Evolutionary conservation across 92 coral and sea anemone species (phyloP).

Genomic region (Siderastrea siderea): DNA sequence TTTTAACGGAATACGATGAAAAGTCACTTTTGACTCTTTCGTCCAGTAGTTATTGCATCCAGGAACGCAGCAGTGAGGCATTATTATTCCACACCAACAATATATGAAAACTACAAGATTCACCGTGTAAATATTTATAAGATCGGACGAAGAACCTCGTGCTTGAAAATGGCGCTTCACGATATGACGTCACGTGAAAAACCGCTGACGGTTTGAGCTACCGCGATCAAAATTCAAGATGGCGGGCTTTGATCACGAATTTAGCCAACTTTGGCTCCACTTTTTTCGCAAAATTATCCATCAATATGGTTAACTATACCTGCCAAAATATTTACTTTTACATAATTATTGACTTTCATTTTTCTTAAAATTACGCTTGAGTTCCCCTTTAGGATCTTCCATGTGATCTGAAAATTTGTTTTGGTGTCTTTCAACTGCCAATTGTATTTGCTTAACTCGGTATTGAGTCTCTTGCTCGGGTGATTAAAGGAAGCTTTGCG

Average conservation of each 20-base stretch:
- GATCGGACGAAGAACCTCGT: background rate
- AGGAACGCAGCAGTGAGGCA: slow-evolving; percentile 71
- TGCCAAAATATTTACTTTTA: background rate
- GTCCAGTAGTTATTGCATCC: slow-evolving; percentile 60
- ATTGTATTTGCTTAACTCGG: too few relatives aligned
- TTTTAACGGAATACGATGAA: slow-evolving; percentile 42
- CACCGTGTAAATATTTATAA: background rate
- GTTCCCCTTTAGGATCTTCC: too few relatives aligned
- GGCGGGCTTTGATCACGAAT: slow-evolving; percentile 1
- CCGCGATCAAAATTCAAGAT: slow-evolving; percentile 11
- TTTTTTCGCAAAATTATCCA: background rate
- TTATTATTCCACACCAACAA: slow-evolving; percentile 20
- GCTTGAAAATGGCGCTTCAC: slow-evolving; percentile 13
- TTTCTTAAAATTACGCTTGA: too few relatives aligned
- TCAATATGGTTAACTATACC: background rate
- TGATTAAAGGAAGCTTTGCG: too few relatives aligned
- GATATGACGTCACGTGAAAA: background rate
- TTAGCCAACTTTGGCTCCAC: background rate
- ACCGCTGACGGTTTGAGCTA: slow-evolving; percentile 20
- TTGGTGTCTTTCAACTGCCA: too few relatives aligned
- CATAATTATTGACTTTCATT: background rate
- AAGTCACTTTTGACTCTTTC: slow-evolving; percentile 38
- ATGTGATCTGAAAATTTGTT: too few relatives aligned
- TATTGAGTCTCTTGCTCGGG: too few relatives aligned
- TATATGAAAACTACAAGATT: background rate